Percentiles rank a stretch among this genome's conserved stretches.
Evolutionary conservation across 2,888 invertebrate genomes (phyloP).

Genomic region (Nebria brevicollis): DNA sequence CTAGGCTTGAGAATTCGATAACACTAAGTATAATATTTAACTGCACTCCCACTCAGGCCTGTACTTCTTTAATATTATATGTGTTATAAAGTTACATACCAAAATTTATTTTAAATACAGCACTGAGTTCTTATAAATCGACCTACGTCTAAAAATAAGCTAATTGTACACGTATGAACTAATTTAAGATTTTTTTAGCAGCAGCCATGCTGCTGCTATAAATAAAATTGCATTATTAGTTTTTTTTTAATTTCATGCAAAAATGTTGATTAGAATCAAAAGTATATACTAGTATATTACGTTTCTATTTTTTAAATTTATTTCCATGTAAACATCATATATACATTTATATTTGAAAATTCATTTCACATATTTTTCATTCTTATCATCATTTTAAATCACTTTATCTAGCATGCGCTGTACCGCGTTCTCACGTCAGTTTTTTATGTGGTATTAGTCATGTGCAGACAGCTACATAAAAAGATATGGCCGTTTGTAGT

Average conservation of each 20-base stretch:
- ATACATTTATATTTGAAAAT: not conserved
- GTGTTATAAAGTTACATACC: not conserved
- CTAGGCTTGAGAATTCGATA: slow-evolving; percentile 37
- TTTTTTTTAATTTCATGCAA: slow-evolving; percentile 13
- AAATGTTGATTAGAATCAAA: slow-evolving; percentile 5
- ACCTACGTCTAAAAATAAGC: not conserved
- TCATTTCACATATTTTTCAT: slow-evolving; percentile 9
- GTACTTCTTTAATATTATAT: not conserved
- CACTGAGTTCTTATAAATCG: not conserved
- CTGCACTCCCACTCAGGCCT: slow-evolving; percentile 24
- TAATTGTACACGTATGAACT: not conserved
- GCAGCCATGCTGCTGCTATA: not conserved
- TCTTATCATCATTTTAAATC: slow-evolving; percentile 2
- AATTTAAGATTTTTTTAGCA: not conserved
- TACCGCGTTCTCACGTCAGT: slow-evolving; percentile 8
- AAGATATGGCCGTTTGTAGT: slow-evolving; percentile 2
- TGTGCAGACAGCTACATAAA: slow-evolving; percentile 6
- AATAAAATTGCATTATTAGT: not conserved
- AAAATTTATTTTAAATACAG: not conserved
- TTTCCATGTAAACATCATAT: not conserved
- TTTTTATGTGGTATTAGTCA: slow-evolving; percentile 11
- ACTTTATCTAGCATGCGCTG: not conserved
- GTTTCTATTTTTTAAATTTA: not conserved
- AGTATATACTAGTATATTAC: not conserved
- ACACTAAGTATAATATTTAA: slow-evolving; percentile 35